Conservation (phyloP, 1,140 invertebrate species). For the Ceratina calcarata region DNA sequence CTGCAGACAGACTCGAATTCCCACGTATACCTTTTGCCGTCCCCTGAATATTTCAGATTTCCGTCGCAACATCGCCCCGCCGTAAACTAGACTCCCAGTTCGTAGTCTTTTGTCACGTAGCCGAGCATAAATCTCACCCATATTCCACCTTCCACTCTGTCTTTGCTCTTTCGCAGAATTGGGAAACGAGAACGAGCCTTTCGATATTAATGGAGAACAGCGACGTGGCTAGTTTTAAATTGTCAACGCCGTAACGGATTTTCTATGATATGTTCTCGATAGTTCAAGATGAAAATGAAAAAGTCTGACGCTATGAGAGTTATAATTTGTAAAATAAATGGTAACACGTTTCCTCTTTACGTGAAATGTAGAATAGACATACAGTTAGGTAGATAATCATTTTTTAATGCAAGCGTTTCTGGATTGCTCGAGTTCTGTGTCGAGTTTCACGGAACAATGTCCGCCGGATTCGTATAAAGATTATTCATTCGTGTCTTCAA, state of each 20-base stretch:
- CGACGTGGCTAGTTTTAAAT: conserved; percentile 43
- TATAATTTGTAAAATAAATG: too few relatives aligned
- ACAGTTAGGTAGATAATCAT: too few relatives aligned
- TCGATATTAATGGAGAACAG: conserved; percentile 42
- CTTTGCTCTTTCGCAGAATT: neutral
- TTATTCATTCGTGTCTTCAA: neutral
- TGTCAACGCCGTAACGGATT: conserved; percentile 14
- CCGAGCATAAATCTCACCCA: conserved; percentile 39
- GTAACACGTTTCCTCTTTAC: too few relatives aligned
- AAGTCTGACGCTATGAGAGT: too few relatives aligned
- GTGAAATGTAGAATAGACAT: too few relatives aligned
- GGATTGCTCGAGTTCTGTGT: too few relatives aligned
- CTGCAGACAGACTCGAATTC: conserved; percentile 50
- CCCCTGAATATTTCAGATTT: conserved; percentile 48
- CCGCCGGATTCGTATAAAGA: too few relatives aligned
- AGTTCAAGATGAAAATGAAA: too few relatives aligned
- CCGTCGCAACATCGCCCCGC: conserved; percentile 28
- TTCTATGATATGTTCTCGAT: too few relatives aligned
- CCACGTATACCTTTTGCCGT: conserved; percentile 47
- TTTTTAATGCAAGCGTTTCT: too few relatives aligned
- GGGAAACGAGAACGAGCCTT: conserved; percentile 12
- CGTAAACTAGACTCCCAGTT: conserved; percentile 45
- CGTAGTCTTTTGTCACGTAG: conserved; percentile 49
- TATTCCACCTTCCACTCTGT: neutral
- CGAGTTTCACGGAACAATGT: too few relatives aligned